These are phyloP conservation scores for Tyria jacobaeae DNA, from an alignment of 2,888 invertebrate genomes.

Conservation along the genomic window DNA sequence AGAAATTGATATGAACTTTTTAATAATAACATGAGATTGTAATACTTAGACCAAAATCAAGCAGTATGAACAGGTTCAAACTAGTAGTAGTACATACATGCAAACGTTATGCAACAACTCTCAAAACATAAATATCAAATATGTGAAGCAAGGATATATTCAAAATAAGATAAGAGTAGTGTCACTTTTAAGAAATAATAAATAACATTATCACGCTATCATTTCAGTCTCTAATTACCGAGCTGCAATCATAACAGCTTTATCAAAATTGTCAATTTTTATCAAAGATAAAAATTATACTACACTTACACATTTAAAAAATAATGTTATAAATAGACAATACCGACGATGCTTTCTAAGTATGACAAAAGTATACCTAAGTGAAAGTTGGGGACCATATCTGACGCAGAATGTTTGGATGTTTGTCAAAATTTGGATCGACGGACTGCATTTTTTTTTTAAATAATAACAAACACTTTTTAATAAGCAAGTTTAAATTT, in stretches of 20 bases:
- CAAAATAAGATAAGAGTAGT: conserved; percentile 13
- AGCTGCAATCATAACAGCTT: conserved; percentile 6
- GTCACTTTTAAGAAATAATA: conserved; percentile 11
- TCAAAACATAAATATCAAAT: conserved; percentile 6
- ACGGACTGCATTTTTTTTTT: background rate
- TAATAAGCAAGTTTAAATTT: too few species aligned
- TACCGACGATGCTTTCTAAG: too few species aligned
- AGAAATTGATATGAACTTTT: background rate
- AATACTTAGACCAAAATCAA: background rate
- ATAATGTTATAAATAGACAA: background rate
- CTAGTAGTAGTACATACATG: background rate
- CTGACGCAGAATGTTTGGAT: too few species aligned
- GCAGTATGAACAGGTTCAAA: background rate
- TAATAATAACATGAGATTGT: too few species aligned
- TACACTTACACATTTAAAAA: background rate
- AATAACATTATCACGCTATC: conserved; percentile 14
- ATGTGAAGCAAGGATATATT: conserved; percentile 5
- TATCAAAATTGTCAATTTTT: conserved; percentile 10
- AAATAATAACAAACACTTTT: too few species aligned
- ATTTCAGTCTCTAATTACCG: conserved; percentile 13
- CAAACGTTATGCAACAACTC: background rate
- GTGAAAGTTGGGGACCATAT: background rate
- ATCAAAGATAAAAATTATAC: conserved; percentile 10
- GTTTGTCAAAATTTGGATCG: background rate
- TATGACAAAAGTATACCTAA: background rate